A percentile compares a stretch with the other conserved stretches of the same genome.
These are phyloP conservation scores for Phrixothrix hirtus DNA, from an alignment of 2,888 invertebrate species.

Conservation along the genomic window DNA sequence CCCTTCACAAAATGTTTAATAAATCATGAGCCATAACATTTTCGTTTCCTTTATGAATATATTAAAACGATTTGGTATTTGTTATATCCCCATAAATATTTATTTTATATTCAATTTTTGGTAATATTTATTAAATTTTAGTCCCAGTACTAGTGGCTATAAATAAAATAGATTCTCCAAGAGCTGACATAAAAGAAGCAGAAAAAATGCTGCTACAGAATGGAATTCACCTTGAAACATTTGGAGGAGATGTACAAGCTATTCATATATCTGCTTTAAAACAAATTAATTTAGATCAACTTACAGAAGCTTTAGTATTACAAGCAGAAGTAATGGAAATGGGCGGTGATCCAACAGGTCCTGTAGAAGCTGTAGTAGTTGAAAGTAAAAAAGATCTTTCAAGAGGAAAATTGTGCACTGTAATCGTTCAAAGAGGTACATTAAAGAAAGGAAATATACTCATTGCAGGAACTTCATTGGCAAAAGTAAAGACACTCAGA, in stretches of 20 bases:
- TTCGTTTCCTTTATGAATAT: no score
- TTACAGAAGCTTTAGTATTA: constrained; percentile 81
- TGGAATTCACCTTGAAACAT: constrained; percentile 81
- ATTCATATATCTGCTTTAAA: constrained; percentile 91
- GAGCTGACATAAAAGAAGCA: constrained; percentile 83
- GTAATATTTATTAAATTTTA: constrained; percentile 54
- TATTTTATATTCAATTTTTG: not conserved
- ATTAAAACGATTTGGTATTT: no score
- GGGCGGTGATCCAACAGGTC: constrained; percentile 79
- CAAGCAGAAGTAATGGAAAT: constrained; percentile 90
- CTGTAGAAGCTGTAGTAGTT: constrained; percentile 87
- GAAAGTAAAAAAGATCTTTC: constrained; percentile 76
- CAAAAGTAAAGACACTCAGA: constrained; percentile 79
- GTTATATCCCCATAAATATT: not conserved
- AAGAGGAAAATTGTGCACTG: constrained; percentile 80
- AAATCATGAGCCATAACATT: no score
- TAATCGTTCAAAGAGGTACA: constrained; percentile 80
- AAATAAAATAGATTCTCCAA: constrained; percentile 96
- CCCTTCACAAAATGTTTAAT: no score
- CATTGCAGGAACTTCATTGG: constrained; percentile 84
- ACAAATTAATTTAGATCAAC: constrained; percentile 72
- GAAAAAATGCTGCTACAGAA: constrained; percentile 71
- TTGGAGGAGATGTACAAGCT: constrained; percentile 91
- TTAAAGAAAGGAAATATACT: constrained; percentile 75
- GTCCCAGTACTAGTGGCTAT: constrained; percentile 96